Percentiles rank a stretch among this genome's conserved stretches.
Evolutionary conservation across 2,888 invertebrate genomes (phyloP).

Genomic region (Iselma pallidipennis): DNA sequence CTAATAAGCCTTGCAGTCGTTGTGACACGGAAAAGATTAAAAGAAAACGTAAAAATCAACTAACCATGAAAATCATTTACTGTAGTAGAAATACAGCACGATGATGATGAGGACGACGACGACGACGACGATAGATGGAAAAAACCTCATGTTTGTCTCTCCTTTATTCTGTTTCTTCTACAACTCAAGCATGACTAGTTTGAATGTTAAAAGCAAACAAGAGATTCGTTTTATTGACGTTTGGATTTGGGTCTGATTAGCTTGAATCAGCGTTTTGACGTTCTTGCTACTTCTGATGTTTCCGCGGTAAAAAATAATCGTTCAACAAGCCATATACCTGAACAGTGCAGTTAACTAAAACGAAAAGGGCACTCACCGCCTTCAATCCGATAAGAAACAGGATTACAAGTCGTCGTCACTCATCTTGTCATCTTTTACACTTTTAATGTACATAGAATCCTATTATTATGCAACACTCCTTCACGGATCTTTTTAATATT

Average conservation of each 20-base stretch:
- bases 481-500: not conserved
- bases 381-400: not conserved
- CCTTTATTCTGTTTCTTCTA: not conserved
- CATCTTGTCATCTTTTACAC: no score
- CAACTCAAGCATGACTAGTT: conserved; percentile 32
- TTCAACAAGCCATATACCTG: no score
- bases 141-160: not conserved
- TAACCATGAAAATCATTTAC: conserved; percentile 32
- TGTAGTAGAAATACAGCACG: no score
- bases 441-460: not conserved
- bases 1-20: no score
- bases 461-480: not conserved
- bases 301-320: no score
- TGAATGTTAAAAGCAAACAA: conserved; percentile 31
- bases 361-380: not conserved
- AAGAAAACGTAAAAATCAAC: conserved; percentile 30
- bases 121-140: no score
- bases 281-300: conserved; percentile 1
- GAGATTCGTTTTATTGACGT: conserved; percentile 31
- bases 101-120: no score
- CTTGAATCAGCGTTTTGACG: conserved; percentile 32
- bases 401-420: not conserved
- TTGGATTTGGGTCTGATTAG: conserved; percentile 32
- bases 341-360: no score
- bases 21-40: no score